These are phyloP conservation scores for Falco peregrinus DNA, from an alignment of 2,797 vertebrate species.

Conservation along the genomic window DNA sequence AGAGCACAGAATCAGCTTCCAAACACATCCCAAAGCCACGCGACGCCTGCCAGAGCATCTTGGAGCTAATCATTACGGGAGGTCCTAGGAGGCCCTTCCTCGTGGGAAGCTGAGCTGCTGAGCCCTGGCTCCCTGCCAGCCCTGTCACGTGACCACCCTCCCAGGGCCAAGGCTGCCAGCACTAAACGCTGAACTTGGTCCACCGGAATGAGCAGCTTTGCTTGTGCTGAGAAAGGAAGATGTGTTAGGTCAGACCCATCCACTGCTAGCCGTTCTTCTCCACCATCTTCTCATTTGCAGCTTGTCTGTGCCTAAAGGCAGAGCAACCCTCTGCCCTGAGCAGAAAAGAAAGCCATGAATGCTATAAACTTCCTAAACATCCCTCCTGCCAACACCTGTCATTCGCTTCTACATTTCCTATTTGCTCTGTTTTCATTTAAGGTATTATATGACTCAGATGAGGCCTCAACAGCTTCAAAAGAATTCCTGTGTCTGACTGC, in stretches of 20 bases:
- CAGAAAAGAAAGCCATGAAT: slow-evolving; percentile 26
- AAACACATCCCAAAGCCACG: neutral
- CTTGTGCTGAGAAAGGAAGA: neutral
- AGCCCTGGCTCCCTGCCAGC: neutral
- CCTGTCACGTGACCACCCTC: neutral
- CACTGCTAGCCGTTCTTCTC: neutral
- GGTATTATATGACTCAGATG: slow-evolving; percentile 59
- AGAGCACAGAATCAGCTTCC: neutral
- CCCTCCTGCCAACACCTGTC: slow-evolving; percentile 52
- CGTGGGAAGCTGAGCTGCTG: neutral
- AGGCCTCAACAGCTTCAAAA: slow-evolving; percentile 61
- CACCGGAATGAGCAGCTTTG: neutral
- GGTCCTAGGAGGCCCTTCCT: neutral
- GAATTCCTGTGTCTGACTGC: slow-evolving; percentile 42
- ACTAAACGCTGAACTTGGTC: neutral
- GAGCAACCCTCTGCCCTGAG: neutral
- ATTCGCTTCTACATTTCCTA: slow-evolving; percentile 28
- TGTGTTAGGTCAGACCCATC: neutral
- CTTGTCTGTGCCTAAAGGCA: slow-evolving; percentile 20
- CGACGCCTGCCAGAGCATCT: neutral
- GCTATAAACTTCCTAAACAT: slow-evolving; percentile 29
- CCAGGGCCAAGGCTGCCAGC: neutral
- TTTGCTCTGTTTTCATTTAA: slow-evolving; percentile 62
- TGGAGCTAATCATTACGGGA: neutral
- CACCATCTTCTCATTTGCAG: neutral